Conservation (phyloP, 2,888 invertebrate genomes). For the Siphlonurus alternatus region DNA sequence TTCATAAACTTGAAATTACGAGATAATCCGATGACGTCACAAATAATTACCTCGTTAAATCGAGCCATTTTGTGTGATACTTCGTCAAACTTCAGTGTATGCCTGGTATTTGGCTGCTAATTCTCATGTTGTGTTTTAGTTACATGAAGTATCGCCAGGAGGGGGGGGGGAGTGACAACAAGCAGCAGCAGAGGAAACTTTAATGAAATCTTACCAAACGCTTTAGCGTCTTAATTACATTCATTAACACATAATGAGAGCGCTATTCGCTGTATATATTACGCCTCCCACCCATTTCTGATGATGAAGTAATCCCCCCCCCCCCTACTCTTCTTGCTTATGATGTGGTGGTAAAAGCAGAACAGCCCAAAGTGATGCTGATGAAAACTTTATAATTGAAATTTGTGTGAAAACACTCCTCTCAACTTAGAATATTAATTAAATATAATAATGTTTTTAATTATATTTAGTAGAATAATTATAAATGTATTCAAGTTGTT, state of each 20-base stretch:
- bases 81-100: too few species aligned
- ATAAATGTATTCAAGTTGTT: too few species aligned
- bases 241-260: conserved; percentile 11
- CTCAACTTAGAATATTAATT: background rate
- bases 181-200: conserved; percentile 7
- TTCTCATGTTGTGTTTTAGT: background rate
- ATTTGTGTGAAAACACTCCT: background rate
- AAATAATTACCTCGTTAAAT: too few species aligned
- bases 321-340: background rate
- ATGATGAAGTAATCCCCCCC: background rate
- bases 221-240: conserved; percentile 11
- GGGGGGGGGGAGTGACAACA: background rate
- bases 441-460: too few species aligned
- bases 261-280: conserved; percentile 10
- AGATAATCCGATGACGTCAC: too few species aligned
- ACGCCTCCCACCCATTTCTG: background rate
- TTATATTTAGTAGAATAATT: too few species aligned
- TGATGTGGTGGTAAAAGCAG: background rate
- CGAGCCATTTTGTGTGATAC: too few species aligned
- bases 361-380: too few species aligned
- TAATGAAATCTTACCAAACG: conserved; percentile 11
- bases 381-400: background rate
- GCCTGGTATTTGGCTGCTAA: background rate
- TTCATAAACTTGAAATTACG: too few species aligned
- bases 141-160: background rate